Evolutionary conservation across 2,888 invertebrate genomes (phyloP).

Genomic region (Ditula angustiorana): DNA sequence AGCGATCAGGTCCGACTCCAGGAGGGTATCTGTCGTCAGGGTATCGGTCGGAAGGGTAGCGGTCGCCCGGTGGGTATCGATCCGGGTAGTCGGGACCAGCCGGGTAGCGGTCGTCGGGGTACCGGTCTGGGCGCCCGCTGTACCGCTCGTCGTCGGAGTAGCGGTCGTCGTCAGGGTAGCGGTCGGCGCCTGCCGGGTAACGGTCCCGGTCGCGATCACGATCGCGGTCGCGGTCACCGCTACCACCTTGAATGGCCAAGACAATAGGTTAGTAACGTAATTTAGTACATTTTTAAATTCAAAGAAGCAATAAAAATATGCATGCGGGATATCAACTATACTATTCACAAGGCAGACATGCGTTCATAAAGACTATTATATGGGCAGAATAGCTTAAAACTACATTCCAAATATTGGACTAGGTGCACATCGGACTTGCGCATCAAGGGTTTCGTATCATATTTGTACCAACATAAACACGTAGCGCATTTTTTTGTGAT

Average conservation of each 20-base stretch:
- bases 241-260: slow-evolving; percentile 71
- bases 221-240: slow-evolving; percentile 55
- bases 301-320: no score
- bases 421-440: no score
- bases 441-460: no score
- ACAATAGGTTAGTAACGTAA: not conserved
- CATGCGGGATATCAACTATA: no score
- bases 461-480: no score
- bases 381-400: no score
- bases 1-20: slow-evolving; percentile 67
- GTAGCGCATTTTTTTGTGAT: no score
- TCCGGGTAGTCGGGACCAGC: slow-evolving; percentile 81
- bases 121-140: slow-evolving; percentile 77
- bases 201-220: slow-evolving; percentile 62
- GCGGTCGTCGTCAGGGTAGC: slow-evolving; percentile 81
- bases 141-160: slow-evolving; percentile 82
- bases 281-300: no score
- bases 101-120: slow-evolving; percentile 83
- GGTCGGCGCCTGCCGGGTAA: slow-evolving; percentile 78
- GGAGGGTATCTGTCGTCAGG: slow-evolving; percentile 72
- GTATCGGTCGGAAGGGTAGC: slow-evolving; percentile 71
- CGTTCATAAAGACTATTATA: no score
- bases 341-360: no score
- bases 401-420: no score
- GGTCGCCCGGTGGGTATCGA: slow-evolving; percentile 72